Evolutionary conservation across 2,113 vertebrate genomes (phyloP).

Genomic region (Brevimyrus niger): DNA sequence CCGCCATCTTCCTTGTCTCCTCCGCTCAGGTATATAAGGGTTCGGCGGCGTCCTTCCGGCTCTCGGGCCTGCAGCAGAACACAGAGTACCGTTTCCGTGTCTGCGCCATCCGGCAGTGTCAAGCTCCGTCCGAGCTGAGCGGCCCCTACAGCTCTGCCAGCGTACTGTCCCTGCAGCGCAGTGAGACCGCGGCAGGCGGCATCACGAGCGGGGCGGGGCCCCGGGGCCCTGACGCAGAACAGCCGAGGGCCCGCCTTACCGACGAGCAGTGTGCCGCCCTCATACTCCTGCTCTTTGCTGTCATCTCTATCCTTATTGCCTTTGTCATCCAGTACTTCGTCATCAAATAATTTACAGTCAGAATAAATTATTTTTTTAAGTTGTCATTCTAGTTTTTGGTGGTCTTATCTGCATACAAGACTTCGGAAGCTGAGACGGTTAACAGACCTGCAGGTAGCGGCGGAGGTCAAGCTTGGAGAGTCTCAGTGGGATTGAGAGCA

Average conservation of each 20-base stretch:
- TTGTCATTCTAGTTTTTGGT: not conserved
- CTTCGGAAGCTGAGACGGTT: not conserved
- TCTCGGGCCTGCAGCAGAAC: constrained; percentile 76
- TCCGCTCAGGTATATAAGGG: constrained; percentile 76
- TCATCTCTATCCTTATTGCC: constrained; percentile 91
- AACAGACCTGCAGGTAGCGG: not conserved
- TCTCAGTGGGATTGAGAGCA: constrained; percentile 18
- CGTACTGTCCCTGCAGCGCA: constrained; percentile 76
- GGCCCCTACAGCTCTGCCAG: constrained; percentile 85
- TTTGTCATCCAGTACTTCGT: constrained; percentile 97
- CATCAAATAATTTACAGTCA: constrained; percentile 72
- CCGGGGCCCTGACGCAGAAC: constrained; percentile 60
- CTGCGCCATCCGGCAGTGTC: constrained; percentile 87
- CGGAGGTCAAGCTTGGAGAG: not conserved
- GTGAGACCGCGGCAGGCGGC: constrained; percentile 50
- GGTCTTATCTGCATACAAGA: not conserved
- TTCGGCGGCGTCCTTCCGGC: constrained; percentile 69
- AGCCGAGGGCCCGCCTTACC: constrained; percentile 70
- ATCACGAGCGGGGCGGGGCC: constrained; percentile 49
- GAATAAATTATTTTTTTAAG: constrained; percentile 9
- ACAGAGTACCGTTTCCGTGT: constrained; percentile 88
- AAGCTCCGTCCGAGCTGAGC: constrained; percentile 73
- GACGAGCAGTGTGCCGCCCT: constrained; percentile 92
- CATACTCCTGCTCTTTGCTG: constrained; percentile 88
- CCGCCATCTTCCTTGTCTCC: not conserved